A percentile compares a stretch with the other conserved stretches of the same genome.
Evolutionary conservation across 2,888 invertebrate species (phyloP).

Genomic region (Coremacera marginata): DNA sequence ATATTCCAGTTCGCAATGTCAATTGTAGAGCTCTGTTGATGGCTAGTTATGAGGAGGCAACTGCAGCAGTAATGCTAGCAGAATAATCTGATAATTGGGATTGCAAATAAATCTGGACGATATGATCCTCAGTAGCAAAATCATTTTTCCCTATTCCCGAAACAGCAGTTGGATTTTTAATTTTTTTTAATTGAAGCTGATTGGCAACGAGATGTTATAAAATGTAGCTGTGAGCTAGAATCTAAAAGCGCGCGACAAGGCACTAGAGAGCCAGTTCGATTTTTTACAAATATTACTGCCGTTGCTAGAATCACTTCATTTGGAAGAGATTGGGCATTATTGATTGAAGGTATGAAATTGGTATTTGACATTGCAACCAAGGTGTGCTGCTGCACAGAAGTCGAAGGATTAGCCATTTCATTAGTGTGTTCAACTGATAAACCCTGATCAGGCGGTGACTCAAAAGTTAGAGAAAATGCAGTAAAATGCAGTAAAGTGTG

Average conservation of each 20-base stretch:
- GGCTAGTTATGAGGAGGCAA: constrained; percentile 14
- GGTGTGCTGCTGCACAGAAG: background rate
- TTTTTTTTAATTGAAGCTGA: no score
- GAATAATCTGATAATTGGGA: background rate
- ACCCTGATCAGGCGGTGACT: no score
- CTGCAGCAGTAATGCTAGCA: background rate
- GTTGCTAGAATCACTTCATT: constrained; percentile 20
- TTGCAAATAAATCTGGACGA: background rate
- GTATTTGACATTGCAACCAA: constrained; percentile 25
- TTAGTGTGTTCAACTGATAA: no score
- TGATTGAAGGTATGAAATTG: background rate
- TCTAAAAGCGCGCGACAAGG: no score
- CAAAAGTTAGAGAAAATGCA: background rate
- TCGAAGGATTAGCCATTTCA: no score
- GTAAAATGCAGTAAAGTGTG: constrained; percentile 36
- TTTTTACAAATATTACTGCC: constrained; percentile 7
- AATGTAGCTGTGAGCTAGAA: no score
- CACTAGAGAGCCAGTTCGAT: no score
- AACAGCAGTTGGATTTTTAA: no score
- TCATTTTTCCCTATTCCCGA: no score
- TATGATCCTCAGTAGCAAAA: no score
- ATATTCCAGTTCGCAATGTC: constrained; percentile 37
- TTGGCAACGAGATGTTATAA: no score
- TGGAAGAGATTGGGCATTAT: background rate
- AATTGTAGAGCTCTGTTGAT: constrained; percentile 31